Evolutionary conservation across 2,113 vertebrate genomes (phyloP).

Genomic region (Panthera uncia): DNA sequence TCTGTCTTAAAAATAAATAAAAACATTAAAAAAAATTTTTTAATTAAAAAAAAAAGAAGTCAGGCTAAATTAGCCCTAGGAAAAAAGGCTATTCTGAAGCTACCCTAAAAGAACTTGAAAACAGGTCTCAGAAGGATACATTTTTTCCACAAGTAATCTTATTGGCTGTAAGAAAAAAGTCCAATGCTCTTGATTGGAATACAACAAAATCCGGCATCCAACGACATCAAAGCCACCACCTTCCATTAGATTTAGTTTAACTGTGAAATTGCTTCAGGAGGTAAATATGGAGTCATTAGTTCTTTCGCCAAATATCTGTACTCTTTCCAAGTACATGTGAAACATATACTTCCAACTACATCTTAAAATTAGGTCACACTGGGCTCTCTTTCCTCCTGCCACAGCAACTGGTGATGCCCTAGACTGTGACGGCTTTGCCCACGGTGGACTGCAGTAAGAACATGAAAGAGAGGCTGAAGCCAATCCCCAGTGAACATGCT

Average conservation of each 20-base stretch:
- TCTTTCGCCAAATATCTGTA: not conserved
- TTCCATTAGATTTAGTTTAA: not conserved
- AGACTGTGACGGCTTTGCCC: not conserved
- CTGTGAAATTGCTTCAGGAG: not conserved
- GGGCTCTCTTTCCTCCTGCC: not conserved
- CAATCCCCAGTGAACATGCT: accelerated
- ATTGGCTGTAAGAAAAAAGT: not conserved
- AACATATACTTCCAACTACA: not conserved
- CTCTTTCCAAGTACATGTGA: not conserved
- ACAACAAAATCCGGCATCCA: not conserved
- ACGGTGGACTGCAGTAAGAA: not conserved
- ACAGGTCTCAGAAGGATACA: not conserved
- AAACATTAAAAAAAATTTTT: too few species aligned
- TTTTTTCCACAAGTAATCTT: not conserved
- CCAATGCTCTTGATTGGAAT: not conserved
- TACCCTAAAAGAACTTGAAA: not conserved
- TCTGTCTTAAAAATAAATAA: too few species aligned
- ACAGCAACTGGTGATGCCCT: not conserved
- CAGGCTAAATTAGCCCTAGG: not conserved
- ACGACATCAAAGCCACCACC: not conserved
- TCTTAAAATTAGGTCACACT: not conserved
- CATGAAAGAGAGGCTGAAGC: not conserved
- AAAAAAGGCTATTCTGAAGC: too few species aligned
- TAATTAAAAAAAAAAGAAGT: not conserved
- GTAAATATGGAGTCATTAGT: not conserved